phyloP scores from a whole-genome alignment of 2,113 vertebrate genomes.

The Phalacrocorax aristotelis region DNA sequence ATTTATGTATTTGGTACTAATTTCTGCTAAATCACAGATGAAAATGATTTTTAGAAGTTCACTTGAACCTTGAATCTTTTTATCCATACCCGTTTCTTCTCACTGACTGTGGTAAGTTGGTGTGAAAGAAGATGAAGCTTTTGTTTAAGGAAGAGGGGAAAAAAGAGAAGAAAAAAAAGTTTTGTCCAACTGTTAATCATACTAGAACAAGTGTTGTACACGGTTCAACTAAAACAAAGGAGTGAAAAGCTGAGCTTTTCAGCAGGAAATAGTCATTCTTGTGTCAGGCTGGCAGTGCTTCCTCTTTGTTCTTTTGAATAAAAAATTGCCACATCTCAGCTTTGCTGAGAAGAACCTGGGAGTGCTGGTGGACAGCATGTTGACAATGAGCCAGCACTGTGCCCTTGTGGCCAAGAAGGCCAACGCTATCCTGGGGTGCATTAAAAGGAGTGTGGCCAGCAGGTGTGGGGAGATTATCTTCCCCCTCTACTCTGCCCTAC shows the following conservation, averaged over 20 bases:
- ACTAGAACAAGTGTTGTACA: not conserved
- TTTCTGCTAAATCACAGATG: not conserved
- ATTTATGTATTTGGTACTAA: not conserved
- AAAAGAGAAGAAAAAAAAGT: not conserved
- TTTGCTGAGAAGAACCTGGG: too few species aligned
- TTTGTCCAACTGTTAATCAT: not conserved
- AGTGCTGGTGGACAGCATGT: too few species aligned
- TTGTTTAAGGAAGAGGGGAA: not conserved
- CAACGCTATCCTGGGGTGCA: too few species aligned
- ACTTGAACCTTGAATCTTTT: not conserved
- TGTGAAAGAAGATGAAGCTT: not conserved
- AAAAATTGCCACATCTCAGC: not conserved
- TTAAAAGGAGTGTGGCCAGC: too few species aligned
- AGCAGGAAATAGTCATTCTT: not conserved
- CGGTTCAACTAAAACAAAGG: not conserved
- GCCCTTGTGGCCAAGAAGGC: too few species aligned
- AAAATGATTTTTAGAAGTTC: not conserved
- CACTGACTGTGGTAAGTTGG: not conserved
- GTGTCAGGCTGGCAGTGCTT: not conserved
- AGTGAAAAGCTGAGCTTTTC: not conserved
- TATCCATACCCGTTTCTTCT: not conserved
- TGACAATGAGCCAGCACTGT: too few species aligned
- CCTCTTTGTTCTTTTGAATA: conserved; percentile 2
- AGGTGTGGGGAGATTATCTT: too few species aligned
- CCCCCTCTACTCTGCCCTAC: too few species aligned